phyloP scores from a whole-genome alignment of 2,113 vertebrate species.

The Aspiorhynchus laticeps region DNA sequence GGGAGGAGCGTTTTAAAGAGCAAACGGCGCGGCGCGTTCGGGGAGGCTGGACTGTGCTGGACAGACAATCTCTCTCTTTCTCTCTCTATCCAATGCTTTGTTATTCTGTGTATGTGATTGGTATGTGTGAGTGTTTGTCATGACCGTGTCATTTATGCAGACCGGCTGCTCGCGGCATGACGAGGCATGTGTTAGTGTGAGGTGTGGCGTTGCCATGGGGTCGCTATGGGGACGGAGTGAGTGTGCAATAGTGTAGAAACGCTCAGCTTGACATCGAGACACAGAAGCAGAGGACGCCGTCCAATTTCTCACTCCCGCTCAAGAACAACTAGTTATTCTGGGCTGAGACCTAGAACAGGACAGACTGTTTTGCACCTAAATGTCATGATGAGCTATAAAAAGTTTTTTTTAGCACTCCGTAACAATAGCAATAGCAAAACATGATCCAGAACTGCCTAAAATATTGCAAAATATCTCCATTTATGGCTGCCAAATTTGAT shows the following conservation, averaged over 20 bases:
- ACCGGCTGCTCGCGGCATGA: background rate
- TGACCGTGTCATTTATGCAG: background rate
- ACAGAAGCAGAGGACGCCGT: conserved; percentile 12
- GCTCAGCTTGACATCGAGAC: conserved; percentile 1
- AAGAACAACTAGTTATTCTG: conserved; percentile 7
- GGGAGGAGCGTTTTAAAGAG: conserved; percentile 38
- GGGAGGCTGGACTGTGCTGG: conserved; percentile 45
- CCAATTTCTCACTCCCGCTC: background rate
- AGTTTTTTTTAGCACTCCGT: background rate
- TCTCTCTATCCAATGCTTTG: conserved; percentile 1
- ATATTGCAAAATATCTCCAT: background rate
- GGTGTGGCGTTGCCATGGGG: conserved; percentile 22
- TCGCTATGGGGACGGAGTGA: conserved; percentile 15
- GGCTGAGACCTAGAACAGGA: background rate
- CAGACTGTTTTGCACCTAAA: background rate
- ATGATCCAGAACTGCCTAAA: background rate
- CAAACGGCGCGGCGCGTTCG: conserved; percentile 36
- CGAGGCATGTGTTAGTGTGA: conserved; percentile 16
- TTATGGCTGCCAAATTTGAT: background rate
- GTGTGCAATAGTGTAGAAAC: conserved; percentile 3
- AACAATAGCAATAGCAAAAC: background rate
- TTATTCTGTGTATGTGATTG: background rate
- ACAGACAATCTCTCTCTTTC: conserved; percentile 26
- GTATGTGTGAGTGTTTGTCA: background rate
- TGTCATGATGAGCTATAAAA: background rate